Conservation (phyloP, 2,888 invertebrate species). For the Campoletis raptor region DNA sequence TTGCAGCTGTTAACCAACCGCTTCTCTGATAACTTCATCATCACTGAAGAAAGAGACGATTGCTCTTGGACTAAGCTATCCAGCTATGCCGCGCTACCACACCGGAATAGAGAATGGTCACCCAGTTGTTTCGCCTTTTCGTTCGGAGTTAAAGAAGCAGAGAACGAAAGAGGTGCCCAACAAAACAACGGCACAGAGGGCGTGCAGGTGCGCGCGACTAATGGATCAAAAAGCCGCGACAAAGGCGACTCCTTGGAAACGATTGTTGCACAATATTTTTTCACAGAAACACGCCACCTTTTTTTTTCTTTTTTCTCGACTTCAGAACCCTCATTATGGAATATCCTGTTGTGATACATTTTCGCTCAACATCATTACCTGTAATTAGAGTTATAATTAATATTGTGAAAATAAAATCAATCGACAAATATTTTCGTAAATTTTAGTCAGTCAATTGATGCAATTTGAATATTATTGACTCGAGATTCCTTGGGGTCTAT, state of each 20-base stretch:
- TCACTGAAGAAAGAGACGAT: constrained; percentile 49
- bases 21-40: constrained; percentile 74
- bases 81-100: constrained; percentile 24
- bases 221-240: constrained; percentile 54
- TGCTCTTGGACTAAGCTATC: constrained; percentile 2
- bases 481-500: too few species aligned
- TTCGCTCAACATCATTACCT: constrained; percentile 2
- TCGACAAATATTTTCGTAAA: background rate
- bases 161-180: background rate
- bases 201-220: constrained; percentile 67
- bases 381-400: background rate
- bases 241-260: constrained; percentile 51
- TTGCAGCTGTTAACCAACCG: constrained; percentile 70
- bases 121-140: constrained; percentile 27
- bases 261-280: constrained; percentile 49
- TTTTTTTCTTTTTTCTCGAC: background rate
- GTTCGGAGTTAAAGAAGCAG: constrained; percentile 12
- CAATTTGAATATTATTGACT: background rate
- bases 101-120: constrained; percentile 47
- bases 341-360: background rate
- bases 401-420: background rate
- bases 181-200: constrained; percentile 38
- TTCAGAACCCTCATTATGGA: constrained; percentile 10
- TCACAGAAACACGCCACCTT: constrained; percentile 22
- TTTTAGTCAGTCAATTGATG: background rate